Conservation (phyloP, 2,113 vertebrate species). For the Prochilodus magdalenae region DNA sequence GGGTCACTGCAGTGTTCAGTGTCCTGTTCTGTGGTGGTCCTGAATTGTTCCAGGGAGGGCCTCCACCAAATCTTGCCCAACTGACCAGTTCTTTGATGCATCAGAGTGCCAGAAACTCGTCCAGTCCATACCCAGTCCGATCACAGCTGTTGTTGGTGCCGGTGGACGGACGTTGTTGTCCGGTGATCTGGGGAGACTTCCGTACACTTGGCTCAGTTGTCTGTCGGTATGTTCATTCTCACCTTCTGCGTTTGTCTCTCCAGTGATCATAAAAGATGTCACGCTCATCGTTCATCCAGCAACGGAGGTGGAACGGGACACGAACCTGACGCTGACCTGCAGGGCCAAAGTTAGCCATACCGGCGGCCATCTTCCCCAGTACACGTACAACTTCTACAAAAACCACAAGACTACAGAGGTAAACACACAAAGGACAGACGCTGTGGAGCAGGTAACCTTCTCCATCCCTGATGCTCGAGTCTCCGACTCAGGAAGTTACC, state of each 20-base stretch:
- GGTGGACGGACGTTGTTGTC: too few relatives aligned
- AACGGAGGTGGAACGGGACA: slow-evolving; percentile 54
- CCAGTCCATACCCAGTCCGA: too few relatives aligned
- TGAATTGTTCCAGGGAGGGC: too few relatives aligned
- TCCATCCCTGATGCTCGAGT: slow-evolving; percentile 54
- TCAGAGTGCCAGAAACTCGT: too few relatives aligned
- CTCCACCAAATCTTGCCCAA: too few relatives aligned
- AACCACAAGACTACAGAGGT: background rate
- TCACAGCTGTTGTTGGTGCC: too few relatives aligned
- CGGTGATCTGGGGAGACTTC: too few relatives aligned
- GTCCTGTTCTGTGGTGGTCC: too few relatives aligned
- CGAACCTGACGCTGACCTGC: slow-evolving; percentile 69
- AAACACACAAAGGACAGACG: background rate
- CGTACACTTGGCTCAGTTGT: too few relatives aligned
- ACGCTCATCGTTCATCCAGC: slow-evolving; percentile 63
- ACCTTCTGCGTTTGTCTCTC: background rate
- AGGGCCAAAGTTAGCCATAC: slow-evolving; percentile 36
- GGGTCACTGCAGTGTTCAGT: too few relatives aligned
- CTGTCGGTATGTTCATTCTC: too few relatives aligned
- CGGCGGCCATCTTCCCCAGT: background rate
- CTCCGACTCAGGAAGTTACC: slow-evolving; percentile 67
- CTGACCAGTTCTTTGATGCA: too few relatives aligned
- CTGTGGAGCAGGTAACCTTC: slow-evolving; percentile 37
- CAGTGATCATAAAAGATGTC: slow-evolving; percentile 42
- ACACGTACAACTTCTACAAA: slow-evolving; percentile 68